Evolutionary conservation across 2,888 invertebrate species (phyloP).

Genomic region (Acronicta aceris): DNA sequence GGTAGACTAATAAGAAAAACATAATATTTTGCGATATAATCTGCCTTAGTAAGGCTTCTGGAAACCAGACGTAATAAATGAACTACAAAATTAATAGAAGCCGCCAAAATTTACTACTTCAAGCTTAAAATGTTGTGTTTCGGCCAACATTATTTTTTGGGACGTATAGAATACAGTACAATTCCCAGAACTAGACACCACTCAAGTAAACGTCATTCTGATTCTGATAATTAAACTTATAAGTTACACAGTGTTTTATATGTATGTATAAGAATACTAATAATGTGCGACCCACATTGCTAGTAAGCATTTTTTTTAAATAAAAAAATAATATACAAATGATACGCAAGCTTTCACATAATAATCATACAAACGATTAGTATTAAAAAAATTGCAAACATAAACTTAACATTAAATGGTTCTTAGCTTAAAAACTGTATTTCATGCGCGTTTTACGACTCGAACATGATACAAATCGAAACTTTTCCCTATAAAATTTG

Average conservation of each 20-base stretch:
- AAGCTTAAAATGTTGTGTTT: too few species aligned
- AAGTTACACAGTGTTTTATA: too few species aligned
- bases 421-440: not conserved
- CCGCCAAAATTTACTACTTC: not conserved
- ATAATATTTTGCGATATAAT: slow-evolving; percentile 2
- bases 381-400: slow-evolving; percentile 29
- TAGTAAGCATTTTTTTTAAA: too few species aligned
- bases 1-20: slow-evolving; percentile 9
- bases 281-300: too few species aligned
- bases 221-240: slow-evolving; percentile 11
- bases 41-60: slow-evolving; percentile 3
- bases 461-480: slow-evolving; percentile 36
- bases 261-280: too few species aligned
- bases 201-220: too few species aligned
- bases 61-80: not conserved
- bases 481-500: slow-evolving; percentile 33
- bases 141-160: too few species aligned
- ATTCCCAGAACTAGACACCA: too few species aligned
- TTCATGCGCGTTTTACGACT: slow-evolving; percentile 25
- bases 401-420: slow-evolving; percentile 25
- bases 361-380: slow-evolving; percentile 33
- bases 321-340: slow-evolving; percentile 25
- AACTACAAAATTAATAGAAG: not conserved
- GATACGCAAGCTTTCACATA: slow-evolving; percentile 30
- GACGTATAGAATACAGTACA: too few species aligned